A percentile compares a stretch with the other conserved stretches of the same genome.
Conservation (phyloP, 2,888 invertebrate genomes). For the Limnephilus lunatus region DNA sequence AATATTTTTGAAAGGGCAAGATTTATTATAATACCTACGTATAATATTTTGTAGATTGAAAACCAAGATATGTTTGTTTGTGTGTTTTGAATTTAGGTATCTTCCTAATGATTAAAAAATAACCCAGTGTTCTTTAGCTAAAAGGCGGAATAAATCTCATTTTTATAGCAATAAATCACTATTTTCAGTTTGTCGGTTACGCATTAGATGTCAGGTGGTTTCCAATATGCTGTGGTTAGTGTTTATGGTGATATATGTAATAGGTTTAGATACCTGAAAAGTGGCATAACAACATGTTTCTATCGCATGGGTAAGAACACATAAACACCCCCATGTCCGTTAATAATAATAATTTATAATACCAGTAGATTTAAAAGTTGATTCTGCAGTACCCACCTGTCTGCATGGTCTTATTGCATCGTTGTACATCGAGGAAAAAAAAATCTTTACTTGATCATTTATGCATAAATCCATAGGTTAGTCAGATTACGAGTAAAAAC, state of each 20-base stretch:
- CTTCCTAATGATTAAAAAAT: no score
- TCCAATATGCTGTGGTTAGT: background rate
- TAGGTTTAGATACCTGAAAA: background rate
- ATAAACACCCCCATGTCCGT: background rate
- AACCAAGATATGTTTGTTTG: background rate
- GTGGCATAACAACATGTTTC: background rate
- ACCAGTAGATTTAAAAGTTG: background rate
- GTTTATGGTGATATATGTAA: background rate
- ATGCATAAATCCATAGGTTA: no score
- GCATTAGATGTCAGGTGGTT: background rate
- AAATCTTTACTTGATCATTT: background rate
- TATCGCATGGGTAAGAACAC: background rate
- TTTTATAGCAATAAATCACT: slow-evolving; percentile 3
- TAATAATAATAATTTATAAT: background rate
- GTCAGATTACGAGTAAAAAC: no score
- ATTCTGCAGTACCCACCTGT: background rate
- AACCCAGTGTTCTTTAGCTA: no score
- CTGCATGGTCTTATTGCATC: background rate
- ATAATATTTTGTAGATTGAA: background rate
- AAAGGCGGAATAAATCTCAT: background rate
- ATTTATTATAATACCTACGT: background rate
- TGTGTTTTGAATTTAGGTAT: background rate
- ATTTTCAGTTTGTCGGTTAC: slow-evolving; percentile 6
- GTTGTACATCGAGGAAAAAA: no score
- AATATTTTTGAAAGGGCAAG: background rate